Evolutionary conservation across 2,113 vertebrate genomes (phyloP).

Genomic region (Corydoras sp.): DNA sequence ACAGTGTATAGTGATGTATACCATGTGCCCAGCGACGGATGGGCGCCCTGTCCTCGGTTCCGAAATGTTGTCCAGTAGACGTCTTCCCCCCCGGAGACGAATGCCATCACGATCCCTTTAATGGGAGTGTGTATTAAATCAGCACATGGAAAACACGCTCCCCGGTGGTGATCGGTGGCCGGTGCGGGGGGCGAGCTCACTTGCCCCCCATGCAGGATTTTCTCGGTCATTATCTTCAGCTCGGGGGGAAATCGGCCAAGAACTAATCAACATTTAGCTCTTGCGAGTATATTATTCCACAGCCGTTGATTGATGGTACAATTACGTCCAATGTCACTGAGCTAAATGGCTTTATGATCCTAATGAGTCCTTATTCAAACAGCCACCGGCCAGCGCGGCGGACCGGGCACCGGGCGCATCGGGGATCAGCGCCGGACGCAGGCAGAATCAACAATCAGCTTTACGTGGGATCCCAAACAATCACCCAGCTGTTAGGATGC

Average conservation of each 20-base stretch:
- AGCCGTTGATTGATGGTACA: constrained; percentile 74
- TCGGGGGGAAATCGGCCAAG: constrained; percentile 60
- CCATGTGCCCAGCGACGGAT: too few relatives aligned
- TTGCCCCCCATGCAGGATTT: constrained; percentile 27
- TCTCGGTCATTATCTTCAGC: constrained; percentile 57
- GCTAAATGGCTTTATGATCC: constrained; percentile 74
- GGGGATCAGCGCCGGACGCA: constrained; percentile 4
- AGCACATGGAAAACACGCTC: too few relatives aligned
- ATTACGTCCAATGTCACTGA: constrained; percentile 70
- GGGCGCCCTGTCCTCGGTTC: too few relatives aligned
- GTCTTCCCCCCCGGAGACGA: too few relatives aligned
- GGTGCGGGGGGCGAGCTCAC: constrained; percentile 34
- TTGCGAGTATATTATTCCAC: constrained; percentile 68
- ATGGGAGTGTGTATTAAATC: too few relatives aligned
- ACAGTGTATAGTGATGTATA: too few relatives aligned
- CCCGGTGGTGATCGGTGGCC: not conserved
- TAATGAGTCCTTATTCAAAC: constrained; percentile 74
- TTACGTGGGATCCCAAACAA: constrained; percentile 3
- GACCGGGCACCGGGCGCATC: constrained; percentile 20
- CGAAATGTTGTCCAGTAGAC: too few relatives aligned
- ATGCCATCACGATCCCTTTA: too few relatives aligned
- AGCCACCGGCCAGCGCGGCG: constrained; percentile 57
- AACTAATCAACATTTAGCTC: constrained; percentile 71
- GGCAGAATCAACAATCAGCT: not conserved
- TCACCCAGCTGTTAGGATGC: not conserved